Conservation (phyloP, 2,113 vertebrate species). For the Bufo bufo region DNA sequence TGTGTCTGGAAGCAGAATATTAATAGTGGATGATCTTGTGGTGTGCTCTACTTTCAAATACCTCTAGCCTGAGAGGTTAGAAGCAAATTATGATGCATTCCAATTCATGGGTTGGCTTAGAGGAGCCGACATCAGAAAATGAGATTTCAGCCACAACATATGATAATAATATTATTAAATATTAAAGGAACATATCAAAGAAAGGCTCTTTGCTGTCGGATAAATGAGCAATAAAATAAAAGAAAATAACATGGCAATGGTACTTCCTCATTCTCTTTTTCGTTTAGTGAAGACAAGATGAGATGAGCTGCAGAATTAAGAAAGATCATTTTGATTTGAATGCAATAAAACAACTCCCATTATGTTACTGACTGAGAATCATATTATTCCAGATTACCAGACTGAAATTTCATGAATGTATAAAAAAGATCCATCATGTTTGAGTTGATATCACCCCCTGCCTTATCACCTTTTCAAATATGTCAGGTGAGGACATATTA, state of each 20-base stretch:
- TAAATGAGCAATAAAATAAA: constrained; percentile 28
- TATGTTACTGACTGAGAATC: background rate
- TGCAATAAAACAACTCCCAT: background rate
- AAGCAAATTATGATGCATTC: constrained; percentile 29
- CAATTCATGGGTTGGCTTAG: constrained; percentile 20
- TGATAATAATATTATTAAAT: constrained; percentile 41
- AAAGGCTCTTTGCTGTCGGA: background rate
- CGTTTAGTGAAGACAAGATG: background rate
- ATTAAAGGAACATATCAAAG: constrained; percentile 9
- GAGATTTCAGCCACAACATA: constrained; percentile 24
- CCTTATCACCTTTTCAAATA: no score
- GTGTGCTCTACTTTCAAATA: constrained; percentile 28
- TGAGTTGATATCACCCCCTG: background rate
- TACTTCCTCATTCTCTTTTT: background rate
- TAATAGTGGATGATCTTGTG: constrained; percentile 42
- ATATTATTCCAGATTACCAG: no score
- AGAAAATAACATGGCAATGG: background rate
- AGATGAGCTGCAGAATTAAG: background rate
- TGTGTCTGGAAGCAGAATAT: constrained; percentile 39
- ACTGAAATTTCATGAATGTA: background rate
- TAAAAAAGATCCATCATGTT: background rate
- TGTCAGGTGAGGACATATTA: no score
- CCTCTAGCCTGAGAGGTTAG: constrained; percentile 30
- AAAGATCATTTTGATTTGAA: background rate
- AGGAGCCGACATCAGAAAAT: constrained; percentile 27